phyloP scores from a whole-genome alignment of 2,888 invertebrate genomes.

The Melinaea marsaeus region DNA sequence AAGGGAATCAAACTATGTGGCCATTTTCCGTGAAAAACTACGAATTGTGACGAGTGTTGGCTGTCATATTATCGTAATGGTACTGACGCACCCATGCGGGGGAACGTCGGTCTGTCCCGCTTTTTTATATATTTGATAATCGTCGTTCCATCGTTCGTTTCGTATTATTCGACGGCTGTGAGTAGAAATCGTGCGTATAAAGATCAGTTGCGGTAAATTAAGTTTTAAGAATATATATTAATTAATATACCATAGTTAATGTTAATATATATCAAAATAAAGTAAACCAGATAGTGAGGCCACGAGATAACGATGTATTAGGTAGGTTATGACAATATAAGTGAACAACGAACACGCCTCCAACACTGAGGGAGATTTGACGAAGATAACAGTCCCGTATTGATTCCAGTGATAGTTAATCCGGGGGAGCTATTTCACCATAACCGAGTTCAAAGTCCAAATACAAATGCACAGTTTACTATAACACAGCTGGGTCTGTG shows the following conservation, averaged over 20 bases:
- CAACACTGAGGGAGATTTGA: conserved; percentile 36
- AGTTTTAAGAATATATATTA: background rate
- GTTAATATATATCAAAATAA: background rate
- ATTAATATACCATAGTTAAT: conserved; percentile 1
- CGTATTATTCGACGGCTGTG: conserved; percentile 47
- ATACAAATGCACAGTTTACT: conserved; percentile 57
- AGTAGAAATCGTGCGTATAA: conserved; percentile 37
- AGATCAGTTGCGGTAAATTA: background rate
- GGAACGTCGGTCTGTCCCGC: conserved; percentile 60
- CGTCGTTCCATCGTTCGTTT: conserved; percentile 29
- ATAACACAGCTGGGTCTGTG: conserved; percentile 63
- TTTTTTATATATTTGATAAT: conserved; percentile 40
- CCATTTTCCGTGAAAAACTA: conserved; percentile 75
- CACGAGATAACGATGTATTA: background rate
- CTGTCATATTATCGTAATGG: conserved; percentile 53
- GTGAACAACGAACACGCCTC: conserved; percentile 39
- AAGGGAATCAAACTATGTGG: conserved; percentile 54
- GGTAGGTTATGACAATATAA: conserved; percentile 23
- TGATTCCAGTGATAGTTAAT: conserved; percentile 55
- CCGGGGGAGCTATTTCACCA: conserved; percentile 62
- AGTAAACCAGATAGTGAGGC: background rate
- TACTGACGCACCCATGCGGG: conserved; percentile 62
- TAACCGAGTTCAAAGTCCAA: conserved; percentile 73
- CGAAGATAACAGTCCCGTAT: conserved; percentile 41
- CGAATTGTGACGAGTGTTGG: conserved; percentile 57